Evolutionary conservation across 2,113 vertebrate species (phyloP).

Genomic region (Glareola pratincola): DNA sequence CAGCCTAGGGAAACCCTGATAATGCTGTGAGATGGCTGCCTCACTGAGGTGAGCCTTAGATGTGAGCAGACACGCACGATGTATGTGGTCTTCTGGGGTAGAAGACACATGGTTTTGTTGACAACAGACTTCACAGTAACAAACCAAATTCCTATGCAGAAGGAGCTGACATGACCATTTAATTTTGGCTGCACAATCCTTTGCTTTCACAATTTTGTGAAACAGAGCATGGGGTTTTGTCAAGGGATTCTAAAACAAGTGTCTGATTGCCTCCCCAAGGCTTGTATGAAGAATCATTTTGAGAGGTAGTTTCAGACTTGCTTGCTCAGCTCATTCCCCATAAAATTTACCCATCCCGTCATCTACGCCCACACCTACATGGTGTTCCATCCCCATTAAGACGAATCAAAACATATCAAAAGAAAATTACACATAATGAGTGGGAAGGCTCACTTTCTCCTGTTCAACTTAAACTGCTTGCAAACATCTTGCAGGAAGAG

Average conservation of each 20-base stretch:
- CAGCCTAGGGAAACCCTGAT: neutral
- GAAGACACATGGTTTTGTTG: neutral
- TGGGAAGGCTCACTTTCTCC: constrained; percentile 56
- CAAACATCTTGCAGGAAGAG: neutral
- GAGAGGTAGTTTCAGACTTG: constrained; percentile 20
- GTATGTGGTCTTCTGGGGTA: neutral
- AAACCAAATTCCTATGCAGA: neutral
- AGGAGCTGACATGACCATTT: neutral
- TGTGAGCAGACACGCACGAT: neutral
- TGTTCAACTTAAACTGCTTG: neutral
- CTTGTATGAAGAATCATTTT: neutral
- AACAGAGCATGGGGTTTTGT: neutral
- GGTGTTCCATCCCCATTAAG: constrained; percentile 35
- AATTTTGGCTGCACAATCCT: neutral
- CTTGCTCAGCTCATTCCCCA: constrained; percentile 39
- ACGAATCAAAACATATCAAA: constrained; percentile 47
- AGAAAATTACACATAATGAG: constrained; percentile 60
- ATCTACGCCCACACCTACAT: constrained; percentile 26
- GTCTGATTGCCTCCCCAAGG: neutral
- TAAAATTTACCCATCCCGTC: constrained; percentile 20
- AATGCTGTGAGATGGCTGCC: neutral
- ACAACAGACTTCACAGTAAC: neutral
- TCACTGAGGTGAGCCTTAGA: neutral
- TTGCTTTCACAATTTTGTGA: neutral
- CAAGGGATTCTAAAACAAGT: constrained; percentile 8